Conservation (phyloP, 2,797 vertebrate species). For the Gymnoscopelus microlampas region DNA sequence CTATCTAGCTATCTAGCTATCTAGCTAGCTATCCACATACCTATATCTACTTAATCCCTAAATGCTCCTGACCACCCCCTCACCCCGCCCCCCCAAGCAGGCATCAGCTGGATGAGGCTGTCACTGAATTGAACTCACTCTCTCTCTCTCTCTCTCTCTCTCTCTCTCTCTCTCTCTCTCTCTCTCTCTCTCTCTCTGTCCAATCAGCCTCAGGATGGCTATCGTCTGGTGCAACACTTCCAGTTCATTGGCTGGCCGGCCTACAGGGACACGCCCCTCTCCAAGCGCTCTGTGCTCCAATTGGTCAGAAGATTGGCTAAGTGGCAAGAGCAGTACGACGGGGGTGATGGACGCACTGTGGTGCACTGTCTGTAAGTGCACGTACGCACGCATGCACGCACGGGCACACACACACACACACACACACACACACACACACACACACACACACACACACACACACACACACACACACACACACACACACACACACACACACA, state of each 20-base stretch:
- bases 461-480: constrained; percentile 6
- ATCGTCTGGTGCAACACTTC: constrained; percentile 96
- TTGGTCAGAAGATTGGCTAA: constrained; percentile 92
- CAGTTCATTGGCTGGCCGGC: constrained; percentile 99
- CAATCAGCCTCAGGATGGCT: constrained; percentile 93
- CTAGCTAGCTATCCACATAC: too few relatives aligned
- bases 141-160: not conserved
- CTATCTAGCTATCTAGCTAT: too few relatives aligned
- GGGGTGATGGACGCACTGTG: constrained; percentile 93
- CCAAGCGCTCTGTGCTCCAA: constrained; percentile 95
- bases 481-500: constrained; percentile 15
- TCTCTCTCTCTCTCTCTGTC: not conserved
- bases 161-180: constrained; percentile 9
- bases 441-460: not conserved
- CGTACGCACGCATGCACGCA: not conserved
- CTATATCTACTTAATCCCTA: too few relatives aligned
- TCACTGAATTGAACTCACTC: not conserved
- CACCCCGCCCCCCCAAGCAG: too few relatives aligned
- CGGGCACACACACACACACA: not conserved
- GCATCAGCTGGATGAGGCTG: too few relatives aligned
- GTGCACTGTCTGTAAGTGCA: constrained; percentile 95
- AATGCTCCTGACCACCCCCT: too few relatives aligned
- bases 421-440: constrained; percentile 2
- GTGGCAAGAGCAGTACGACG: constrained; percentile 98
- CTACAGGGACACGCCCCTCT: constrained; percentile 94